Evolutionary conservation across 1,140 invertebrate genomes (phyloP), one percentile per base, ranked within the genome.

Genomic region (Mycetomoellerius zeteki): DNA sequence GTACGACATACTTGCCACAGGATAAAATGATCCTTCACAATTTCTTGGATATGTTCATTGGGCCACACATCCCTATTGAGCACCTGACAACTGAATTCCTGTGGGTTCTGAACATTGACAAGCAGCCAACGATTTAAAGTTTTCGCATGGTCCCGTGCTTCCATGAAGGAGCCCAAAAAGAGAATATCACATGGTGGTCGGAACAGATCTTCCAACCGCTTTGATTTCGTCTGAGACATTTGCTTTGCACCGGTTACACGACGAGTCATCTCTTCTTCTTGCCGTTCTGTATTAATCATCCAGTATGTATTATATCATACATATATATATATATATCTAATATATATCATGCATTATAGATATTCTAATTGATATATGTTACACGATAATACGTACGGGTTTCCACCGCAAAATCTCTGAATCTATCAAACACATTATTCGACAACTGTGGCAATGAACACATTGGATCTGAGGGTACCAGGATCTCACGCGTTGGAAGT

Each of bases 51-150:
- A 84, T 96, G 96, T 72, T 94, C 93, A 87, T 97, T 96, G 3
- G 97, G 96, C 98, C 98, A 98, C 1, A 98, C 96, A 94, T 98
- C 98, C 71, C 98, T 95, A 94, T 98, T 98, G 4, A 98, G 94
- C 6, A 97, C 96, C 94, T 98, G 97, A 88, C 96, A 96, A 12
- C 96, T 94, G 94, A 98, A 98, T 94, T 98, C 97, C 89, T 96
- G 95, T 27, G 97, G 96, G 95, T 98, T 96, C 94, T 98, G 98
- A 4, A 98, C 96, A 94, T 98, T 98, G 0, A 98, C 97, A 88
- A 98, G 95, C 16, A 98, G 89, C 98, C 98, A 98, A 82, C 96
- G 96, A 86, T 97, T 97, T 7, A 96, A 94, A 10, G 92, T 93
- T 64, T 96, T 96, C 14, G 97, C 97, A 52, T 94, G 93, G 75